These are phyloP conservation scores for Aradophagus sp. DNA, from an alignment of 1,140 invertebrate species.

Conservation along the genomic window DNA sequence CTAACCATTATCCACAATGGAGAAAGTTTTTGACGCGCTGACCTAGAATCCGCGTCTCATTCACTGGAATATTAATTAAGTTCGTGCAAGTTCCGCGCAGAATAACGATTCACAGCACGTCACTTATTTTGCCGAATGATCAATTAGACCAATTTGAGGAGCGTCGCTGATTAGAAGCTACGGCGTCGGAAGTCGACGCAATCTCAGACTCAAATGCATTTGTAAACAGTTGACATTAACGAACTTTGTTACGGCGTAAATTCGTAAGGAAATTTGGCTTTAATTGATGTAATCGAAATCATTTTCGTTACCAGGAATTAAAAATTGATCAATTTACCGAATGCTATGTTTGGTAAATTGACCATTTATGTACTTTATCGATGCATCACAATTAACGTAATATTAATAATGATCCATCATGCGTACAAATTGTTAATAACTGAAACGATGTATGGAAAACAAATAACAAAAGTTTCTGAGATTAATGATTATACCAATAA, in stretches of 20 bases:
- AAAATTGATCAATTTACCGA: too few relatives aligned
- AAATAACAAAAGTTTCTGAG: too few relatives aligned
- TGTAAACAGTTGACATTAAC: conserved; percentile 41
- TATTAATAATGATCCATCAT: too few relatives aligned
- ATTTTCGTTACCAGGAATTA: too few relatives aligned
- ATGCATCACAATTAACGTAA: too few relatives aligned
- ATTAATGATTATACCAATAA: too few relatives aligned
- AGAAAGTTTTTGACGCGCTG: neutral
- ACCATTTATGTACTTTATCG: too few relatives aligned
- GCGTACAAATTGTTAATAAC: too few relatives aligned
- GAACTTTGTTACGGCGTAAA: conserved; percentile 24
- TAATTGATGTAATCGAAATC: conserved; percentile 19
- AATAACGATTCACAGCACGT: conserved; percentile 40
- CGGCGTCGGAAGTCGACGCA: conserved; percentile 23
- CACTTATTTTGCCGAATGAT: conserved; percentile 50
- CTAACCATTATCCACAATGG: too few relatives aligned
- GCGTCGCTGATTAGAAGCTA: conserved; percentile 42
- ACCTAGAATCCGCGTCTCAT: conserved; percentile 18
- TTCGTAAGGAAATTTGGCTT: conserved; percentile 15
- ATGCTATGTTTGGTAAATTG: too few relatives aligned
- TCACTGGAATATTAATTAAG: conserved; percentile 30
- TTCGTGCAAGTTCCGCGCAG: conserved; percentile 3
- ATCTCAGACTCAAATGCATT: conserved; percentile 42
- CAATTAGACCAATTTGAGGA: conserved; percentile 43
- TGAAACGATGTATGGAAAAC: too few relatives aligned